Evolutionary conservation across 2,888 invertebrate species (phyloP), one percentile per base, ranked within the genome.

Genomic region (Pristionchus japonicus): DNA sequence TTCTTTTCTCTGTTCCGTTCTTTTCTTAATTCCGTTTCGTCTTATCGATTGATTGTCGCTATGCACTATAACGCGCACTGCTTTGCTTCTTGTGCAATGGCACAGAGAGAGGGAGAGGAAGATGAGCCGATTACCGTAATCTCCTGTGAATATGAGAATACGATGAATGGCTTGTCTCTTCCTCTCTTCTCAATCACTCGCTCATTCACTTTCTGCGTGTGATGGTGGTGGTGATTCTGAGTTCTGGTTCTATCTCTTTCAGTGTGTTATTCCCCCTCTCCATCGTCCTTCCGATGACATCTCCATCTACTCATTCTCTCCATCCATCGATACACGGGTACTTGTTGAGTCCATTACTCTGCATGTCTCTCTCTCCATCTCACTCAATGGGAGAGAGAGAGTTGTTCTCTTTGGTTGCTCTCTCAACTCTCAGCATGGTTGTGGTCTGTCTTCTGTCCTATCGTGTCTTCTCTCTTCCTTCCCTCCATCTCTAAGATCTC

Each of bases 151-250:
- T 23, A n/a, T n/a, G n/a, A n/a, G n/a, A n/a, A n/a, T n/a, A n/a
- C n/a, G n/a, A n/a, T n/a, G n/a, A n/a, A n/a, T 52, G 23, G 31
- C 82, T 20, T 52, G 7, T 43, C 43, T 43, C 43, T 31, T 2
- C 3, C 15, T 7, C 17, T n/a, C 17, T 47, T 43, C 47, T 43
- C n/a, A 47, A 3, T 49, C 31, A 13, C 34, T 83, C 52, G 23
- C 43, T n/a, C n/a, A 23, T 9, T 57, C 57, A n/a, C n/a, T n/a
- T n/a, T 57, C 57, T 23, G 23, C 20, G 52, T 83, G 82, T 52
- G 43, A 80, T 85, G 85, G 83, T 83, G 57, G 83, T 83, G 57
- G 85, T 85, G 49, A 83, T 83, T 52, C 34, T 85, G 43, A 77
- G 47, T 77, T 77, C 27, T 77, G 11, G 43, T 43, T 77, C 47